phyloP scores from a whole-genome alignment of 2,797 vertebrate species.

The Pangasius djambal region DNA sequence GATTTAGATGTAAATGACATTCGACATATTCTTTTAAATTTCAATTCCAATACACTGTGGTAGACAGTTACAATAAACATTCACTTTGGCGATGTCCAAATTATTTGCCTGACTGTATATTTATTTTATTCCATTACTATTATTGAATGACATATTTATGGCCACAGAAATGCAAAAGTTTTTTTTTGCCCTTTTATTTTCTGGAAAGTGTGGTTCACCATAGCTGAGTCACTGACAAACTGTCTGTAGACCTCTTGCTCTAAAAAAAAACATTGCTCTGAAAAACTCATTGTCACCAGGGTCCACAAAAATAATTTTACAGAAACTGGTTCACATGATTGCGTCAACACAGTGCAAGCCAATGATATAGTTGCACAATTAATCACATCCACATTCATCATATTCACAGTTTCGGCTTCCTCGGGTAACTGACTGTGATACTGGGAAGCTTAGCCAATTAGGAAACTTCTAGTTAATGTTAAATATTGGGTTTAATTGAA shows the following conservation, averaged over 20 bases:
- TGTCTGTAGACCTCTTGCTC: not conserved
- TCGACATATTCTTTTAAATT: not conserved
- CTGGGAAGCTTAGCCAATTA: not conserved
- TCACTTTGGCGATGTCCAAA: not conserved
- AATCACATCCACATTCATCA: not conserved
- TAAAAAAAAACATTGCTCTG: not conserved
- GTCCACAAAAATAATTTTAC: not conserved
- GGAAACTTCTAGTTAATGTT: not conserved
- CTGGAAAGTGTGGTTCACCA: not conserved
- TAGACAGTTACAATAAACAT: not conserved
- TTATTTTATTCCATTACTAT: not conserved
- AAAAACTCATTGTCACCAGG: not conserved
- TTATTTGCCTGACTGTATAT: not conserved
- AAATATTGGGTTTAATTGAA: not conserved
- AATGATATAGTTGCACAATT: not conserved
- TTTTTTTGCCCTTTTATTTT: not conserved
- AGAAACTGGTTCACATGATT: not conserved
- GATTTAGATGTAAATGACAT: slow-evolving; percentile 56
- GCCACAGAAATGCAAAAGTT: not conserved
- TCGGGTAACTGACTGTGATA: not conserved
- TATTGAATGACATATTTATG: not conserved
- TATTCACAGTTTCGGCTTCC: not conserved
- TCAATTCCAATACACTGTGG: not conserved
- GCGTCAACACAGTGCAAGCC: not conserved
- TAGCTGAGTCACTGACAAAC: not conserved